A percentile compares a stretch with the other conserved stretches of the same genome.
Evolutionary conservation across 2,888 invertebrate genomes (phyloP).

Genomic region (Icerya purchasi): DNA sequence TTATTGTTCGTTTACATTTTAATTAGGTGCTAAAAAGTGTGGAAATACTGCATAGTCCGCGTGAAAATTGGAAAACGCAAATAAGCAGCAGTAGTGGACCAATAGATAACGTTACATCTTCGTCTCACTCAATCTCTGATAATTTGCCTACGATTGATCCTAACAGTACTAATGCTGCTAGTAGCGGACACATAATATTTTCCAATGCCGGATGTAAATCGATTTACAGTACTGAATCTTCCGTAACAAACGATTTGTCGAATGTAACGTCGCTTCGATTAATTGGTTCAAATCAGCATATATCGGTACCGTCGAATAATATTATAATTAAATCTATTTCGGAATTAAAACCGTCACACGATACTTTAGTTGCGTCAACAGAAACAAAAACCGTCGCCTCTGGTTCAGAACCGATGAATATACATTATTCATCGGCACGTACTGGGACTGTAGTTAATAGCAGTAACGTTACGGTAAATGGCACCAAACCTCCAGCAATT

Average conservation of each 20-base stretch:
- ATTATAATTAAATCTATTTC: neutral
- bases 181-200: neutral
- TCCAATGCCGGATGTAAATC: too few relatives aligned
- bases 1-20: too few relatives aligned
- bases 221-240: neutral
- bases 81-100: neutral
- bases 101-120: too few relatives aligned
- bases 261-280: neutral
- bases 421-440: neutral
- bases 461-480: neutral
- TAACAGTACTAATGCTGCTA: neutral
- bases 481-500: neutral
- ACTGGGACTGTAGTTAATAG: neutral
- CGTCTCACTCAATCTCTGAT: neutral
- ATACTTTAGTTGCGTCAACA: neutral
- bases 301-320: too few relatives aligned
- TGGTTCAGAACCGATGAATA: too few relatives aligned
- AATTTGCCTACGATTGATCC: neutral
- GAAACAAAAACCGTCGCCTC: neutral
- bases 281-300: neutral
- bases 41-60: slow-evolving; percentile 8
- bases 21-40: slow-evolving; percentile 1
- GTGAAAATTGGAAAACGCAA: slow-evolving; percentile 6
- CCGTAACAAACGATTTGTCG: neutral
- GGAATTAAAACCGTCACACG: neutral